Percentiles rank a stretch among this genome's conserved stretches.
Evolutionary conservation across 2,888 invertebrate species (phyloP).

Genomic region (Ephialtes manifestator): DNA sequence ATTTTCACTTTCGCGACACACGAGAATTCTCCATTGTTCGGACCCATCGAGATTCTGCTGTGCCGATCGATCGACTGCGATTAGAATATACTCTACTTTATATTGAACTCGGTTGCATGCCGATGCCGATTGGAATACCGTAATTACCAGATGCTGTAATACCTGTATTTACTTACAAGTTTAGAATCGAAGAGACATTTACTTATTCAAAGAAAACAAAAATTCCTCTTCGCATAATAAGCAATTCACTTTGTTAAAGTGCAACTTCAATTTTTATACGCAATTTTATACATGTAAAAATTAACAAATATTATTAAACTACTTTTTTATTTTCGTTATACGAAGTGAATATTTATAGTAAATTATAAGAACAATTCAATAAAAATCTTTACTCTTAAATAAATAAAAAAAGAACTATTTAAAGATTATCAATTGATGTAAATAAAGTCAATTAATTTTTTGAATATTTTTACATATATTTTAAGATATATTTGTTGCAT

Average conservation of each 20-base stretch:
- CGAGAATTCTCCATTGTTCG: constrained; percentile 63
- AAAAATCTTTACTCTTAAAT: too few relatives aligned
- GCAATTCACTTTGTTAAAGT: not conserved
- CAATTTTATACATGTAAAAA: too few relatives aligned
- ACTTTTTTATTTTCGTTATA: too few relatives aligned
- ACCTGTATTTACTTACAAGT: not conserved
- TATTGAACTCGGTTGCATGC: constrained; percentile 11
- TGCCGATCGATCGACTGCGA: constrained; percentile 55
- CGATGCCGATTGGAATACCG: not conserved
- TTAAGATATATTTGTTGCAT: not conserved
- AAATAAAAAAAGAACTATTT: too few relatives aligned
- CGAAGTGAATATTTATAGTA: not conserved
- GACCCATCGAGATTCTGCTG: constrained; percentile 54
- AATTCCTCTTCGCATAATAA: not conserved
- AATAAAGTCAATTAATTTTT: too few relatives aligned
- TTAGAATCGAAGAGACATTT: not conserved
- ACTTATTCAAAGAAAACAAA: not conserved
- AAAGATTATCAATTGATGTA: too few relatives aligned
- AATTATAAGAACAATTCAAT: not conserved
- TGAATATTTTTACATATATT: too few relatives aligned
- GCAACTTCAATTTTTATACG: too few relatives aligned
- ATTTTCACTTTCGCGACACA: constrained; percentile 70
- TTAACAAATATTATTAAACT: too few relatives aligned
- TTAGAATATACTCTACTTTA: constrained; percentile 47
- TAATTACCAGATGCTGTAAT: constrained; percentile 12